phyloP scores from a whole-genome alignment of 2,113 vertebrate species.

The Pantherophis guttatus region DNA sequence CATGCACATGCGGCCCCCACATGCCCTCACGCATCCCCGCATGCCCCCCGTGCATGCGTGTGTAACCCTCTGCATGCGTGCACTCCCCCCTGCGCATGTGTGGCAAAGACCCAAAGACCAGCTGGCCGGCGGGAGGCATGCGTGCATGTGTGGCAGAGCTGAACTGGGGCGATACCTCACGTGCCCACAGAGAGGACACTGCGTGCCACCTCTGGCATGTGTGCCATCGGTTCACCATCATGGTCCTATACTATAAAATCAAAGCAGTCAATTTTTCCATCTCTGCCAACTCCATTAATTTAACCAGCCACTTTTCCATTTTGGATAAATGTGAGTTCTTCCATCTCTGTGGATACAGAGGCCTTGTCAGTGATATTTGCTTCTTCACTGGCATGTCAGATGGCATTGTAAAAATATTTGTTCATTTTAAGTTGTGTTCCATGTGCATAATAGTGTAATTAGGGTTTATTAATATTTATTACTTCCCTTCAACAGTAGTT shows the following conservation, averaged over 20 bases:
- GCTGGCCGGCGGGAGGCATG: too few species aligned
- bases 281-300: not conserved
- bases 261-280: not conserved
- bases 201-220: too few species aligned
- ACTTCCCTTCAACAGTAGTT: not conserved
- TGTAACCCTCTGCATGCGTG: too few species aligned
- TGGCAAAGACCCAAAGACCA: too few species aligned
- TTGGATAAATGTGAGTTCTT: not conserved
- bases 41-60: too few species aligned
- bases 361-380: not conserved
- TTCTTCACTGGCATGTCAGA: not conserved
- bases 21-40: too few species aligned
- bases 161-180: too few species aligned
- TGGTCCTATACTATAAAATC: not conserved
- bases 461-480: not conserved
- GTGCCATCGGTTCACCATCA: too few species aligned
- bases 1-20: too few species aligned
- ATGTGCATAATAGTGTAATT: not conserved
- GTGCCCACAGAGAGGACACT: too few species aligned
- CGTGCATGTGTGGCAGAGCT: too few species aligned
- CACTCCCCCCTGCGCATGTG: too few species aligned
- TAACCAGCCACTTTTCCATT: not conserved
- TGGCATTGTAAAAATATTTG: not conserved
- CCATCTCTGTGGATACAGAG: not conserved
- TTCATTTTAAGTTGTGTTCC: not conserved